Base-by-base conservation (phyloP, 2,113 vertebrate species). In the Gobius niger region DNA sequence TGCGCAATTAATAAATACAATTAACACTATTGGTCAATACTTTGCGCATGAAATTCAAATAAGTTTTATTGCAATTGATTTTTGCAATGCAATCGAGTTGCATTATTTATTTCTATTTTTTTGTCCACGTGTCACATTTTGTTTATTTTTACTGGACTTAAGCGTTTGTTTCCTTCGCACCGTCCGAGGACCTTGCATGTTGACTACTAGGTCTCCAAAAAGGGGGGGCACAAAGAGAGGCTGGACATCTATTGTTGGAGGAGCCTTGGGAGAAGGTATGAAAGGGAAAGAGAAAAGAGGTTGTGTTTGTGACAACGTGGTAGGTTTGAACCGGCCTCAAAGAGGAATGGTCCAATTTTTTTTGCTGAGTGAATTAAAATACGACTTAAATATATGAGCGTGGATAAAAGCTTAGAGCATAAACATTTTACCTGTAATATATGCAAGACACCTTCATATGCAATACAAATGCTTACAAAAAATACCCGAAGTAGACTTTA, bases 271-370 rank as follows among this genome's bases (percentile, higher is more conserved):
- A 73, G 59, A 73, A 59, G 70, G 16, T 44, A 41, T 50, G 7
- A 63, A n/a, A n/a, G 18, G 16, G 10, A 63, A 47, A 12, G 18
- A 62, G 59, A 8, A 44, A 18, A 61, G 19, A n/a, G 78, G n/a
- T 13, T 50, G 71, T 65, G 67, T 73, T 78, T 81, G 53, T 85
- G 85, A 62, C 87, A 89, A 85, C 83, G 85, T 87, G 88, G 87
- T 89, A 59, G 71, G 88, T 85, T 88, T 54, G 69, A 84, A 81
- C 62, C 70, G 80, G 54, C 63, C 16, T 75, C 73, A 70, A 59
- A 72, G 16, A 80, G 89, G 90, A 88, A 76, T 75, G 80, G 75
- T 84, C 88, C 85, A 90, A 81, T 49, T 81, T 50, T 24, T 12
- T 6, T 66, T 56, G 46, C 68, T 73, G 40, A 68, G 53, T 61